A percentile compares a stretch with the other conserved stretches of the same genome.
These are phyloP conservation scores for Neoniphon sammara DNA, from an alignment of 2,797 vertebrate genomes.

Conservation along the genomic window DNA sequence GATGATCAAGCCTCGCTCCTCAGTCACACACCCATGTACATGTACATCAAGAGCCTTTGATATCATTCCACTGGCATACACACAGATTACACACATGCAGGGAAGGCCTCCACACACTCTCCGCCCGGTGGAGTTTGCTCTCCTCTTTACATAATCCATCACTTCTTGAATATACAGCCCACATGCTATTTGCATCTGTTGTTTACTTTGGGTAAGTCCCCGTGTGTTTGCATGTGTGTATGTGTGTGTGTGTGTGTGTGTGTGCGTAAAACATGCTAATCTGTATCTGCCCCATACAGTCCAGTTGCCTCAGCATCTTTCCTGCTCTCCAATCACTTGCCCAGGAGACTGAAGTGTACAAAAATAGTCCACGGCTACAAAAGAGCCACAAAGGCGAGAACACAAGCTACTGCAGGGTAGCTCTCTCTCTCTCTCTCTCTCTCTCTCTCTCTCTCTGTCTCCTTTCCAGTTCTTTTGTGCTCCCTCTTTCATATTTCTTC, in stretches of 20 bases:
- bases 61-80: conserved; percentile 10
- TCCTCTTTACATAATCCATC: conserved; percentile 9
- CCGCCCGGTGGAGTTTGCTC: not conserved
- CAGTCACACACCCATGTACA: conserved; percentile 17
- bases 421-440: not conserved
- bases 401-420: conserved; percentile 68
- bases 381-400: conserved; percentile 67
- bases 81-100: not conserved
- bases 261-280: not conserved
- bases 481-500: conserved; percentile 47
- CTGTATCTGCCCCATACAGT: conserved; percentile 21
- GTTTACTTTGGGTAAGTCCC: not conserved
- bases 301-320: conserved; percentile 38
- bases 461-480: conserved; percentile 50
- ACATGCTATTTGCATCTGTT: conserved; percentile 11
- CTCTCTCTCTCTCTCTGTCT: conserved; percentile 17
- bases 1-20: conserved; percentile 33
- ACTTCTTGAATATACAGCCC: not conserved
- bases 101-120: not conserved
- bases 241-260: conserved; percentile 8
- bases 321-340: conserved; percentile 36
- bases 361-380: conserved; percentile 75
- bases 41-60: conserved; percentile 1
- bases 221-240: conserved; percentile 10
- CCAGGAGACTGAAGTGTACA: conserved; percentile 58